A percentile compares a stretch with the other conserved stretches of the same genome.
These are phyloP conservation scores for Gymnoscelis rufifasciata DNA, from an alignment of 2,888 invertebrate species.

Conservation along the genomic window DNA sequence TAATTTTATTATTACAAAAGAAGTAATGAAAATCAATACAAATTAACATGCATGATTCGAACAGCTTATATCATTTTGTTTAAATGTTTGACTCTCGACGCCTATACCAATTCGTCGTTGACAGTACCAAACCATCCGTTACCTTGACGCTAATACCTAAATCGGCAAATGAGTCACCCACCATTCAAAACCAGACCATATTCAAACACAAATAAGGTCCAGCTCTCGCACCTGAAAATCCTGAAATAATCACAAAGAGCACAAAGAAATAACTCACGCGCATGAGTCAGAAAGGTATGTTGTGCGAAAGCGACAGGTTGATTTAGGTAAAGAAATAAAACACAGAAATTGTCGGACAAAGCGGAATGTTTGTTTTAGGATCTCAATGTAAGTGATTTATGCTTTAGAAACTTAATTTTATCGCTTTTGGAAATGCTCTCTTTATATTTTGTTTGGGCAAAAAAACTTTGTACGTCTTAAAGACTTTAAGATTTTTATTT, in stretches of 20 bases:
- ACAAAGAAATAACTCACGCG: constrained; percentile 50
- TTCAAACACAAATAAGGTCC: constrained; percentile 3
- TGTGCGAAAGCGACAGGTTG: constrained; percentile 20
- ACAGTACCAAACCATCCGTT: constrained; percentile 5
- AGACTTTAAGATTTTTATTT: too few relatives aligned
- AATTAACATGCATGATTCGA: too few relatives aligned
- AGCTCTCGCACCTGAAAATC: constrained; percentile 34
- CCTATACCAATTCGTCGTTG: too few relatives aligned
- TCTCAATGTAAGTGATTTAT: too few relatives aligned
- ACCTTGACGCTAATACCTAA: constrained; percentile 15
- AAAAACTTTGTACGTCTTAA: too few relatives aligned
- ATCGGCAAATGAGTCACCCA: constrained; percentile 16
- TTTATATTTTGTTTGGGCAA: too few relatives aligned
- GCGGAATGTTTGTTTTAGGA: background rate
- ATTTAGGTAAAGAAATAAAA: constrained; percentile 11
- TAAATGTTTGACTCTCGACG: too few relatives aligned
- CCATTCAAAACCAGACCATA: constrained; percentile 6
- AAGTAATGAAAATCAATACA: too few relatives aligned
- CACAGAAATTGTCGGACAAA: constrained; percentile 1
- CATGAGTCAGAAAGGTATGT: constrained; percentile 38
- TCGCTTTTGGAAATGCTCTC: background rate
- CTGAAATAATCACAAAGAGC: constrained; percentile 58
- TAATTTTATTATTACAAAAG: too few relatives aligned
- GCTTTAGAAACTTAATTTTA: too few relatives aligned
- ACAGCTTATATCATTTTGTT: too few relatives aligned